Evolutionary conservation across 2,113 vertebrate species (phyloP).

Genomic region (Mormyrus lacerda): DNA sequence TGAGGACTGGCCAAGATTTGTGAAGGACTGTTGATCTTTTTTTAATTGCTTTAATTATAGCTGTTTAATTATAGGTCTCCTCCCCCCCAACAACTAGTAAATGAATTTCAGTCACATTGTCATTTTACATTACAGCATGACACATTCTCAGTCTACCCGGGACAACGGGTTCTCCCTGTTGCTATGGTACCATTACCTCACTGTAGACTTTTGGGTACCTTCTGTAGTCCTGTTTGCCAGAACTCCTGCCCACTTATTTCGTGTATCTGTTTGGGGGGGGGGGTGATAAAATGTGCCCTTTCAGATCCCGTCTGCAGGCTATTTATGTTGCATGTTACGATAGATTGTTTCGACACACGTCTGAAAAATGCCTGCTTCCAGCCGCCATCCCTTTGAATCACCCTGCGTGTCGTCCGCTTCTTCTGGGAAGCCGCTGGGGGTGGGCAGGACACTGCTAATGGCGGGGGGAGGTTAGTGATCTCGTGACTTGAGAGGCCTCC

Average conservation of each 20-base stretch:
- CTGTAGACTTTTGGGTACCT: constrained; percentile 39
- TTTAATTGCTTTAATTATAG: neutral
- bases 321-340: constrained; percentile 24
- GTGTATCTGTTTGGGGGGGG: constrained; percentile 36
- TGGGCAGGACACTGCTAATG: too few species aligned
- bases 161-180: constrained; percentile 54
- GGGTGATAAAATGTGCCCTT: constrained; percentile 22
- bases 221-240: constrained; percentile 42
- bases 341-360: constrained; percentile 28
- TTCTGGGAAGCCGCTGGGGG: neutral
- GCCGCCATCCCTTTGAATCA: constrained; percentile 24
- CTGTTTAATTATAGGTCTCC: neutral
- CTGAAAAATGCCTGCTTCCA: constrained; percentile 20
- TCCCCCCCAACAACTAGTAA: constrained; percentile 46
- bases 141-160: constrained; percentile 41
- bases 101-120: constrained; percentile 61
- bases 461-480: neutral
- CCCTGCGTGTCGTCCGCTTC: neutral
- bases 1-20: constrained; percentile 32
- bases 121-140: constrained; percentile 65
- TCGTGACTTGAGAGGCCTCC: neutral
- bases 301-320: constrained; percentile 23
- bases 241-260: constrained; percentile 52
- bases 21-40: constrained; percentile 34
- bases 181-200: constrained; percentile 58